These are phyloP conservation scores for Notarius quadriscutis DNA, from an alignment of 2,113 vertebrate species.

Conservation along the genomic window DNA sequence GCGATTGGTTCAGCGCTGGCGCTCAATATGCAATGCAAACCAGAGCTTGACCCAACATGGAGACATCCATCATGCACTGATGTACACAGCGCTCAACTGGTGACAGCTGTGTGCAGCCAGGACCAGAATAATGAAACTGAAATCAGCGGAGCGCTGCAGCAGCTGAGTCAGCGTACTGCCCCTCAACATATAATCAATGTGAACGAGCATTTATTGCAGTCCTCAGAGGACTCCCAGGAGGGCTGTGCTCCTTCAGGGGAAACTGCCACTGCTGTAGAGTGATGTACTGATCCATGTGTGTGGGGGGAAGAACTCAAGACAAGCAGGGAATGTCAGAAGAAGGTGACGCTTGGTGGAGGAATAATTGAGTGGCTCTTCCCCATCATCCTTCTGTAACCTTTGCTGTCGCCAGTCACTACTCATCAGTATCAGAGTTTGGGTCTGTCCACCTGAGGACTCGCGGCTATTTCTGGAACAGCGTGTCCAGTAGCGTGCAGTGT, in stretches of 20 bases:
- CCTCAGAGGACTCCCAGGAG: constrained; percentile 4
- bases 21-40: constrained; percentile 22
- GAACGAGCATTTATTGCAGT: constrained; percentile 26
- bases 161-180: constrained; percentile 43
- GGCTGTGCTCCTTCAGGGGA: not conserved
- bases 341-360: constrained; percentile 30
- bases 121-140: constrained; percentile 39
- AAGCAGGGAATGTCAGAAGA: not conserved
- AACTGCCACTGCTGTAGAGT: not conserved
- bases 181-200: constrained; percentile 36
- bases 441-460: not conserved
- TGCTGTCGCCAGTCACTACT: not conserved
- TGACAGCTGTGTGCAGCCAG: constrained; percentile 33
- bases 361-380: constrained; percentile 2
- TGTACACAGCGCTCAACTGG: not conserved
- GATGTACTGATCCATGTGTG: not conserved
- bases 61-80: constrained; percentile 27
- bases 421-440: constrained; percentile 22
- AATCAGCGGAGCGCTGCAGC: constrained; percentile 13
- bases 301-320: not conserved
- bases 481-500: not conserved
- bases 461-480: not conserved
- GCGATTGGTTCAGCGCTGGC: not conserved
- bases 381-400: not conserved
- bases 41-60: not conserved